These are phyloP conservation scores for Puffinus mauretanicus DNA, from an alignment of 2,113 vertebrate species.

Conservation along the genomic window DNA sequence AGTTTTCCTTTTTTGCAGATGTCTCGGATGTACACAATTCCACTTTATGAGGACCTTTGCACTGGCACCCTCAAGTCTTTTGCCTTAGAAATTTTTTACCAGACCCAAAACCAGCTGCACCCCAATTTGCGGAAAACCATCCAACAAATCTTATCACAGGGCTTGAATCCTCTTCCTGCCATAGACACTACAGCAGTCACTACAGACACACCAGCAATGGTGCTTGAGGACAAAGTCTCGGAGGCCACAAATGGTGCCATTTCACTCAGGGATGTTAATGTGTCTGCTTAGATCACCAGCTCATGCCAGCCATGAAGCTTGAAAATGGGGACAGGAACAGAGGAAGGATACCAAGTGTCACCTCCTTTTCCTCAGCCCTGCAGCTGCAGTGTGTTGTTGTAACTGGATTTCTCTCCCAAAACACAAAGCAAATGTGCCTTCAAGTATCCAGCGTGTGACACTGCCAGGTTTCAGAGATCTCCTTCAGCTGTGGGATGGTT, in stretches of 20 bases:
- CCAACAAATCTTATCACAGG: slow-evolving; percentile 92
- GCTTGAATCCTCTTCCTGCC: slow-evolving; percentile 71
- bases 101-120: slow-evolving; percentile 91
- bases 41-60: slow-evolving; percentile 94
- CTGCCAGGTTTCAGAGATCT: slow-evolving; percentile 56
- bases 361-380: slow-evolving; percentile 33
- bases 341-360: background rate
- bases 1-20: slow-evolving; percentile 75
- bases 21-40: slow-evolving; percentile 97
- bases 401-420: slow-evolving; percentile 49
- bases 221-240: slow-evolving; percentile 74
- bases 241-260: slow-evolving; percentile 77
- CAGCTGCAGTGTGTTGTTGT: slow-evolving; percentile 23
- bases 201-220: slow-evolving; percentile 59
- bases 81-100: slow-evolving; percentile 92
- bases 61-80: slow-evolving; percentile 90
- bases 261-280: slow-evolving; percentile 90
- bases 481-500: slow-evolving; percentile 4
- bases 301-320: slow-evolving; percentile 16
- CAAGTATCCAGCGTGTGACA: slow-evolving; percentile 14
- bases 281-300: slow-evolving; percentile 83
- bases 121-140: slow-evolving; percentile 90
- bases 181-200: slow-evolving; percentile 42
- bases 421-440: slow-evolving; percentile 66
- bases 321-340: slow-evolving; percentile 34